Base-by-base conservation (phyloP, 2,888 invertebrate species). In the Leptinotarsa haldemani region DNA sequence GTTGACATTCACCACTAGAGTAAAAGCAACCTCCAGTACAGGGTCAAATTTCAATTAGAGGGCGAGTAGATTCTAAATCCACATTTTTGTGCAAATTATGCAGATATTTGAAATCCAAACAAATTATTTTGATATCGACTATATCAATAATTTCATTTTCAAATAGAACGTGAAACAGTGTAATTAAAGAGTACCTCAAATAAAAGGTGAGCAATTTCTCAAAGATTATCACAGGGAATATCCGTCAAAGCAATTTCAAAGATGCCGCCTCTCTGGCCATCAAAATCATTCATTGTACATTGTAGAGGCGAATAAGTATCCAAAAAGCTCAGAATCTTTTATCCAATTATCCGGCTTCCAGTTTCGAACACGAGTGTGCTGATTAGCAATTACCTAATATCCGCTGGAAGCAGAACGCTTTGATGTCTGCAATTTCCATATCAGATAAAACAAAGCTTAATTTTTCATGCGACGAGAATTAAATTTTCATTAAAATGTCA, bases 401-500 rank as follows among this genome's bases (percentile, higher is more conserved):
- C 80, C 77, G 71, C 74, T 72, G 75, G 75, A 75, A 74, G 77
- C 78, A 77, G 76, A 61, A 67, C 73, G 80, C 82, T 83, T 83
- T 83, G 83, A 83, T 83, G 82, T 82, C 78, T 80, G 74, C 78
- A 78, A 82, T 83, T 82, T 82, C 81, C 82, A 82, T 81, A 82
- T 80, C 78, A 78, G 82, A 80, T 80, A 80, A 79, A 80, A 81
- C 77, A 82, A 81, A 81, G 82, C 83, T 82, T 82, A 82, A 84
- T 83, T 84, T 84, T 84, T 84, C 83, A 81, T 82, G 81, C 82
- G 80, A 79, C 80, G 80, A 77, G 84, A 85, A 85, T 86, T 84
- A 85, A 85, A 85, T 86, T 86, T 86, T 85, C 85, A 86, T 86
- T 85, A 85, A 84, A 84, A 84, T 83, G 86, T 86, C 86, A 84